Evolutionary conservation across 2,888 invertebrate genomes (phyloP).

Genomic region (Mechanitis mazaeus): DNA sequence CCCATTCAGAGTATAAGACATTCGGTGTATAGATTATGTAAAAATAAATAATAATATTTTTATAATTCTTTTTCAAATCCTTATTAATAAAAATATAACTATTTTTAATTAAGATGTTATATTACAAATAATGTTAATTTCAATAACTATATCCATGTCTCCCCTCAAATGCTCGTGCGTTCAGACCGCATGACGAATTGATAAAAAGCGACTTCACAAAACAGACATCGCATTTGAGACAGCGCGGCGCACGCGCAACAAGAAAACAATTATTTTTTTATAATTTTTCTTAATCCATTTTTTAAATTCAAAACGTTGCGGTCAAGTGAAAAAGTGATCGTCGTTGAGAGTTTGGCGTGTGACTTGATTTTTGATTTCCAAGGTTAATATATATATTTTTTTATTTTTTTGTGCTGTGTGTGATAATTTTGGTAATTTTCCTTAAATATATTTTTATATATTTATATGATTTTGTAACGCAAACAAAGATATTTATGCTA

Average conservation of each 20-base stretch:
- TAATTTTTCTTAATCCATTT: slow-evolving; percentile 34
- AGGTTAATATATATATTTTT: slow-evolving; percentile 56
- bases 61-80: too few species aligned
- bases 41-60: too few species aligned
- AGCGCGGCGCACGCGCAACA: slow-evolving; percentile 53
- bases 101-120: too few species aligned
- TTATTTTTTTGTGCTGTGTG: slow-evolving; percentile 36
- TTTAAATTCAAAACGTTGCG: slow-evolving; percentile 62
- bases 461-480: too few species aligned
- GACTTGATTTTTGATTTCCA: slow-evolving; percentile 67
- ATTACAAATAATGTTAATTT: background rate
- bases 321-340: slow-evolving; percentile 67
- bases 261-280: slow-evolving; percentile 30
- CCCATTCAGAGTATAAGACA: too few species aligned
- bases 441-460: too few species aligned
- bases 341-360: slow-evolving; percentile 71
- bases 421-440: slow-evolving; percentile 16
- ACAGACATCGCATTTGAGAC: slow-evolving; percentile 50
- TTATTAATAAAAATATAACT: too few species aligned
- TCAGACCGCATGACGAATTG: slow-evolving; percentile 69
- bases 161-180: slow-evolving; percentile 45
- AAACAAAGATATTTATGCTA: background rate
- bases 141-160: slow-evolving; percentile 12
- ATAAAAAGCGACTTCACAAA: slow-evolving; percentile 59
- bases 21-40: too few species aligned